A percentile compares a stretch with the other conserved stretches of the same genome.
phyloP scores from a whole-genome alignment of 2,888 invertebrate genomes.

The Epicampocera succincta region DNA sequence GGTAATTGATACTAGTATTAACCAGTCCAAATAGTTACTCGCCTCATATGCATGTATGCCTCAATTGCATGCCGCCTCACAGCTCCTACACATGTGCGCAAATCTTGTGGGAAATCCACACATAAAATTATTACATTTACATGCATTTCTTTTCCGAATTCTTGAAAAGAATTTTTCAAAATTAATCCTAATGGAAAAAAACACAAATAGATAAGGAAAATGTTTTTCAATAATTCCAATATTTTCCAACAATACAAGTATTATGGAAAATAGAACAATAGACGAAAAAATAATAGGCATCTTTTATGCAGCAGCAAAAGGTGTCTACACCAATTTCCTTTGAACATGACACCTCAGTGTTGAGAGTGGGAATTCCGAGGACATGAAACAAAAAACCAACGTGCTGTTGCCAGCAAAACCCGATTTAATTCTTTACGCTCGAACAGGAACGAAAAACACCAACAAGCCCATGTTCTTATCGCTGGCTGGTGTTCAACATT shows the following conservation, averaged over 20 bases:
- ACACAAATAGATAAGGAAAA: constrained; percentile 19
- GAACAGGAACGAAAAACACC: constrained; percentile 33
- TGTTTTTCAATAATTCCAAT: constrained; percentile 26
- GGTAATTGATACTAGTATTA: too few species aligned
- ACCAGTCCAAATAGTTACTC: too few species aligned
- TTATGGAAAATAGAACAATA: not conserved
- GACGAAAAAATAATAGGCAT: not conserved
- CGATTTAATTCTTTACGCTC: constrained; percentile 21
- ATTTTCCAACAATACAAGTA: constrained; percentile 11
- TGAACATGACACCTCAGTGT: constrained; percentile 45
- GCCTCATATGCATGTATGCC: too few species aligned
- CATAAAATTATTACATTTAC: constrained; percentile 30
- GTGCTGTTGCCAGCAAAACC: constrained; percentile 9
- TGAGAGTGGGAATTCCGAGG: constrained; percentile 27
- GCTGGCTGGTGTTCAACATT: constrained; percentile 9
- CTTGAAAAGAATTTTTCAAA: constrained; percentile 13
- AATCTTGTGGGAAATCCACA: constrained; percentile 19
- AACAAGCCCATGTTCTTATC: constrained; percentile 44
- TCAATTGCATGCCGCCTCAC: too few species aligned
- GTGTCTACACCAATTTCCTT: not conserved
- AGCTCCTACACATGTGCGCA: not conserved
- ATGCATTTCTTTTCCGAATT: not conserved
- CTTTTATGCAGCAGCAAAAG: not conserved
- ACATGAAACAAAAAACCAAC: not conserved
- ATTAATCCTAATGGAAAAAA: constrained; percentile 8